Percentiles rank a stretch among this genome's conserved stretches.
phyloP scores from a whole-genome alignment of 1,140 invertebrate species.

The Solenopsis invicta region DNA sequence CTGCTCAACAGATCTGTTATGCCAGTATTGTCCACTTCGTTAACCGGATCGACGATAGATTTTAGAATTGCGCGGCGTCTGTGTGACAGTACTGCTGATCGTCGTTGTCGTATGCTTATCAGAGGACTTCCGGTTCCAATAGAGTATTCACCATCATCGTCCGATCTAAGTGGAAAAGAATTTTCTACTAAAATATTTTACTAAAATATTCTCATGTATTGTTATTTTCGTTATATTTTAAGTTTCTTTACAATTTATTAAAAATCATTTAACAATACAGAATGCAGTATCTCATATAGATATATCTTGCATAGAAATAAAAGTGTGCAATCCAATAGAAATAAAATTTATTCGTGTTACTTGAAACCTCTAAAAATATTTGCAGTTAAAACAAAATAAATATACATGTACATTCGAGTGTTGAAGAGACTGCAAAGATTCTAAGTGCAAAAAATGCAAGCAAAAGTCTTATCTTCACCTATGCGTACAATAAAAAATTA shows the following conservation, averaged over 20 bases:
- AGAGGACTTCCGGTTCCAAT: constrained; percentile 71
- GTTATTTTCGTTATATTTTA: constrained; percentile 7
- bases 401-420: too few relatives aligned
- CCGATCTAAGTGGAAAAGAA: constrained; percentile 79
- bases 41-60: constrained; percentile 81
- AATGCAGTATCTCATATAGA: neutral
- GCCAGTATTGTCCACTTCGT: constrained; percentile 76
- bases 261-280: neutral
- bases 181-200: constrained; percentile 31
- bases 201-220: neutral
- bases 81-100: constrained; percentile 79
- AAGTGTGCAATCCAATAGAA: too few relatives aligned
- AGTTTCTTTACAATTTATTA: neutral
- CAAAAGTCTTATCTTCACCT: neutral
- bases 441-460: too few relatives aligned
- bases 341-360: too few relatives aligned
- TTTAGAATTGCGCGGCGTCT: constrained; percentile 84
- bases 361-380: too few relatives aligned
- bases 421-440: too few relatives aligned
- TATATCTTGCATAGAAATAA: neutral
- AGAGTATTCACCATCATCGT: constrained; percentile 78
- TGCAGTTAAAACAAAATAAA: too few relatives aligned
- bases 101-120: constrained; percentile 78
- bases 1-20: constrained; percentile 89
- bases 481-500: neutral